Evolutionary conservation across 2,113 vertebrate genomes (phyloP).

Genomic region (Pseudolaguvia tuberculata): DNA sequence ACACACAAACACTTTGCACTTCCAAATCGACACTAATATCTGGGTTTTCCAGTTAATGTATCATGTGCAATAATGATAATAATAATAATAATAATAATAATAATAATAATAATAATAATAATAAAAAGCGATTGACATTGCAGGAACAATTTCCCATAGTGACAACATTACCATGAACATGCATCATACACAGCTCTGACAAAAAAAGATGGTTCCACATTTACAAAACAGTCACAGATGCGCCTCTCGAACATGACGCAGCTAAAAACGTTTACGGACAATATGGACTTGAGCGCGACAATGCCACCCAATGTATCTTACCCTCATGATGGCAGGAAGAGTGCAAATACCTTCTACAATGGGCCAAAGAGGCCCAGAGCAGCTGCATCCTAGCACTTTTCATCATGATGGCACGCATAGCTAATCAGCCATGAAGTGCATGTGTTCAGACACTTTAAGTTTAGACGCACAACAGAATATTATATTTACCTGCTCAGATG

Average conservation of each 20-base stretch:
- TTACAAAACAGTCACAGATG: background rate
- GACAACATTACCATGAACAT: background rate
- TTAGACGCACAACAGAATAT: background rate
- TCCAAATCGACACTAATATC: background rate
- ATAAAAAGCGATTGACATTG: background rate
- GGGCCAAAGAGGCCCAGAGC: slow-evolving; percentile 9
- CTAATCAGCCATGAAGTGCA: slow-evolving; percentile 17
- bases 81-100: too few relatives aligned
- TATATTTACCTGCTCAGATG: background rate
- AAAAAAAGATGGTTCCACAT: background rate
- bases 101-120: too few relatives aligned
- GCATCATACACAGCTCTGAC: background rate
- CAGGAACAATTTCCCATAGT: background rate
- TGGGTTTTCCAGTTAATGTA: slow-evolving; percentile 7
- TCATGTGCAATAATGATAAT: too few relatives aligned
- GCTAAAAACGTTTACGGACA: background rate
- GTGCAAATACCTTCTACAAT: slow-evolving; percentile 19
- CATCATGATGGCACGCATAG: slow-evolving; percentile 21
- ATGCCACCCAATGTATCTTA: slow-evolving; percentile 15
- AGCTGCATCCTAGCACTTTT: slow-evolving; percentile 27
- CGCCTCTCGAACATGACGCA: background rate
- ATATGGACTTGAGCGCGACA: background rate
- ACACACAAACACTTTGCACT: background rate
- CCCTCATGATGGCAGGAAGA: slow-evolving; percentile 11
- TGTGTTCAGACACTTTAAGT: slow-evolving; percentile 10